phyloP scores from a whole-genome alignment of 2,888 invertebrate genomes.

The Lithophane ornitopus region DNA sequence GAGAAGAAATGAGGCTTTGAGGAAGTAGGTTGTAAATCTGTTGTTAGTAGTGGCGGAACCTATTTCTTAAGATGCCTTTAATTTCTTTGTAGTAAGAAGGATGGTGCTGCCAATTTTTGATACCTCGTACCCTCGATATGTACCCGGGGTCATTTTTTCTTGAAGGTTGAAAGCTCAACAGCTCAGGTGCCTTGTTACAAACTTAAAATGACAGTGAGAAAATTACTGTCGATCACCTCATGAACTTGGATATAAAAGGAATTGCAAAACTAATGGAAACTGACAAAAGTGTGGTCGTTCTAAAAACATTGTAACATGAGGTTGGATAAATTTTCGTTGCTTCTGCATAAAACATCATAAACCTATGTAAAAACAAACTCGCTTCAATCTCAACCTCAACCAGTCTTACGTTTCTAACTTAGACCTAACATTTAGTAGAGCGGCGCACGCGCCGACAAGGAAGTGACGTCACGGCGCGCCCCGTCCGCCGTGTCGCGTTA shows the following conservation, averaged over 20 bases:
- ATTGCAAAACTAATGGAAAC: background rate
- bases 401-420: constrained; percentile 44
- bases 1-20: constrained; percentile 40
- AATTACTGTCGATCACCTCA: background rate
- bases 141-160: background rate
- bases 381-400: background rate
- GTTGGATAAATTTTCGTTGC: too few species aligned
- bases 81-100: background rate
- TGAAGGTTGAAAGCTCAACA: background rate
- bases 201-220: background rate
- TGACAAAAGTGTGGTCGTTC: too few species aligned
- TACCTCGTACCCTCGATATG: background rate
- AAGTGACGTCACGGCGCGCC: constrained; percentile 83
- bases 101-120: background rate
- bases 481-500: constrained; percentile 76
- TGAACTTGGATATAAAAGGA: background rate
- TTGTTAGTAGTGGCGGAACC: background rate
- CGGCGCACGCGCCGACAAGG: constrained; percentile 84
- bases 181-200: background rate
- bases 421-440: constrained; percentile 63
- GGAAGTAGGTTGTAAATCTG: constrained; percentile 21
- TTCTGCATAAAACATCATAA: too few species aligned
- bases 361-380: background rate
- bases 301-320: too few species aligned
- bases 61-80: background rate